Base-by-base conservation (phyloP, 2,113 vertebrate species). In the Austrofundulus limnaeus region DNA sequence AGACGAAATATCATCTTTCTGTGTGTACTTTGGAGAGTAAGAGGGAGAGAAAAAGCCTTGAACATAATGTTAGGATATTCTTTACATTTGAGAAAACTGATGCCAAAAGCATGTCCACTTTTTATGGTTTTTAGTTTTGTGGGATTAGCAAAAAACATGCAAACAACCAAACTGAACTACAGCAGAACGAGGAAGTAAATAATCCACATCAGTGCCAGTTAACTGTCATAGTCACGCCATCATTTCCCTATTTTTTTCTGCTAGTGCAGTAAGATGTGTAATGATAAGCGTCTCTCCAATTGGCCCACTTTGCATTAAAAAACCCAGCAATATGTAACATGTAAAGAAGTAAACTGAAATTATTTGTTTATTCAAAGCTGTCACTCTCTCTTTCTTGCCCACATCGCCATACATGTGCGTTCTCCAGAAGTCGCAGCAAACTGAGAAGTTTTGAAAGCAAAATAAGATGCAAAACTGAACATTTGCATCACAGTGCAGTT, bases 351-450 rank as follows among this genome's bases (percentile, higher is more conserved):
- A 75, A 86, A 80, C 65, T 20, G 61, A 57, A 48, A 55, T 79
- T 31, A 91, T 91, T 91, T 92, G 91, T 38, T 82, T 92, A 93
- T 91, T 91, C 92, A 93, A 93, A 92, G 74, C 59, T 62, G 21
- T 53, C 70, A 52, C 80, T 80, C 78, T 85, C 66, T 72, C 77
- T 75, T 67, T 66, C 77, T 61, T 49, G 21, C 51, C 55, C 21
- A 4, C 63, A 23, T 21, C 55, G 38, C 45, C 47, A 7, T n/a
- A 37, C 46, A 51, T 37, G 17, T 25, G 21, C 41, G 25, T 78
- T 72, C 55, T 47, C 24, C 47, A 72, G 60, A 69, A 70, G 67
- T 54, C 41, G 20, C 66, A 50, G 72, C 58, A 75, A 67, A 87
- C 81, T 78, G 71, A 72, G 61, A 86, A 81, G 72, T 85, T 86